Evolutionary conservation across 1,140 invertebrate genomes (phyloP), one percentile per base, ranked within the genome.

Genomic region (Lasioglossum baleicum): DNA sequence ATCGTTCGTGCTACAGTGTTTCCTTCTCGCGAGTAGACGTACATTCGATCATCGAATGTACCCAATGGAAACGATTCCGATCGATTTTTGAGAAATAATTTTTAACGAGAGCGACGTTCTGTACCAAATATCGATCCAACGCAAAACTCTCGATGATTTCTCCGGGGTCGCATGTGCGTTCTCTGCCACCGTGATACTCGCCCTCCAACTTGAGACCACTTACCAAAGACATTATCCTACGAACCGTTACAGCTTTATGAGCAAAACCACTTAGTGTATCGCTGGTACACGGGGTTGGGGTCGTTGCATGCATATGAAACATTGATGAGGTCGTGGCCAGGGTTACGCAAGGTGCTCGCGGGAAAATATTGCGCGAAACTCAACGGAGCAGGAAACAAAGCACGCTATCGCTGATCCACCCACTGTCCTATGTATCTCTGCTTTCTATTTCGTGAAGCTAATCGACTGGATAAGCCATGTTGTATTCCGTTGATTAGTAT

Each of bases 231-330:
- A 83, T 87, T 88, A 87, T 85, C 75, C 82, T 85, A 75, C 75
- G 68, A 56, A 74, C 75, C 80, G 78, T 84, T 87, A 84, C 87
- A 90, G 85, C 86, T 93, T 92, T 92, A 92, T 91, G 91, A 90
- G 89, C 91, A 86, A 93, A 93, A 93, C 88, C 92, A 93, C 92
- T 93, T 91, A 92, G 90, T 85, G 86, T 90, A 91, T 91, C 87
- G 91, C 72, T 78, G 48, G 63, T 44, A 31, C 84, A 78, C 81
- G 78, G 83, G 68, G 58, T 60, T 3, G 83, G 75, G 71, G 82
- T 88, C 88, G 86, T 83, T 75, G 83, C 84, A 82, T 87, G 83
- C 90, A 86, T 88, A 88, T 92, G 90, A 91, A 92, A 91, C 88
- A 90, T 92, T 92, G 88, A 92, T 91, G 90, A 90, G 83, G 75